phyloP scores from a whole-genome alignment of 53 echinoderm and acorn worm species.

The Mesocentrotus franciscanus region DNA sequence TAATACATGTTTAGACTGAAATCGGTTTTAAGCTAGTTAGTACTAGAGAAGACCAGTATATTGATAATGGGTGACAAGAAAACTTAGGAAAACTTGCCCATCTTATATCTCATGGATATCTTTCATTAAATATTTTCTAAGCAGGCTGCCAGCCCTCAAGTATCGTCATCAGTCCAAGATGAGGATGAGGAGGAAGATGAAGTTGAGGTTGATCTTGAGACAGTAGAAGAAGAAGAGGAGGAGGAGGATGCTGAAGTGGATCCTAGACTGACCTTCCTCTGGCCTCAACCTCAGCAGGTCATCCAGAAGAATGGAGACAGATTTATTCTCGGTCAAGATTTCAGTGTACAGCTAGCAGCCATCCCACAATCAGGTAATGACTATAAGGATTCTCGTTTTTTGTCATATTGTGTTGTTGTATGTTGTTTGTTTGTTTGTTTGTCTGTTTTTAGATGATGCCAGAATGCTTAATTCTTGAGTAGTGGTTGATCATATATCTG shows the following conservation, averaged over 20 bases:
- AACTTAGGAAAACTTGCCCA: neutral
- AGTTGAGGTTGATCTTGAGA: neutral
- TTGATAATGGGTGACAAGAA: neutral
- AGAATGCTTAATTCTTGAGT: no score
- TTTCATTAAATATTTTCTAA: neutral
- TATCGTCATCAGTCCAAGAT: conserved; percentile 9
- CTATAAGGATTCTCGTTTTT: neutral
- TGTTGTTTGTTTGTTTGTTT: no score
- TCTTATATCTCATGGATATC: neutral
- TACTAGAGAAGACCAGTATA: no score
- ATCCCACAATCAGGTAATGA: conserved; percentile 34
- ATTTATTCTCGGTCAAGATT: conserved; percentile 70
- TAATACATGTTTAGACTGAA: no score
- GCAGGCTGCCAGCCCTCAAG: conserved; percentile 25
- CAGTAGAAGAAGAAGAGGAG: conserved; percentile 38
- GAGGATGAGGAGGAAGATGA: conserved; percentile 36
- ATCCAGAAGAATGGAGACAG: conserved; percentile 73
- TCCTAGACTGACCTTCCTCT: conserved; percentile 77
- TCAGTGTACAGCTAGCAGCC: conserved; percentile 73
- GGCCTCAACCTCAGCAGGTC: conserved; percentile 88
- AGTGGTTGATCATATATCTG: no score
- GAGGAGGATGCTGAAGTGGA: conserved; percentile 70
- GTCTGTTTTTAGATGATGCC: no score
- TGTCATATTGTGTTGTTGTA: no score
- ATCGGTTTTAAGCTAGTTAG: no score